Evolutionary conservation across 2,113 vertebrate species (phyloP).

Genomic region (Hyperopisus bebe): DNA sequence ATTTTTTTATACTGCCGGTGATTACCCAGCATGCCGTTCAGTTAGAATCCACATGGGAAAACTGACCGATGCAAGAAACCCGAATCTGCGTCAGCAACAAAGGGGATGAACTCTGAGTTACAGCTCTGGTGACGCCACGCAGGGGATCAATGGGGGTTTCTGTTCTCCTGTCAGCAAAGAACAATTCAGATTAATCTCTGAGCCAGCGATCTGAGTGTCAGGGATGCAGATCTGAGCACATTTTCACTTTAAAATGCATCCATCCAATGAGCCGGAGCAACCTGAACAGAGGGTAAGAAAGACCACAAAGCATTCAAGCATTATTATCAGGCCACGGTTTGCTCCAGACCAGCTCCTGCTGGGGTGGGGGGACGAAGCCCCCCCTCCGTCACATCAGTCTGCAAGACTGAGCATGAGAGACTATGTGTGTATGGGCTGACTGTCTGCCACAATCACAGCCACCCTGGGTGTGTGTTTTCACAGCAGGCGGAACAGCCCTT

Average conservation of each 20-base stretch:
- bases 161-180: neutral
- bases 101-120: neutral
- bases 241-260: neutral
- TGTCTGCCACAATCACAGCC: neutral
- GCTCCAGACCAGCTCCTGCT: neutral
- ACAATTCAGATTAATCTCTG: neutral
- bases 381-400: neutral
- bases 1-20: neutral
- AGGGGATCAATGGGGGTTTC: neutral
- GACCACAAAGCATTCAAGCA: neutral
- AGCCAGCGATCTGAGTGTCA: neutral
- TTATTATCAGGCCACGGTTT: neutral
- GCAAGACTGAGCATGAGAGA: neutral
- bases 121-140: neutral
- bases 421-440: neutral
- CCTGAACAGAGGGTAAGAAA: neutral
- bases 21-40: neutral
- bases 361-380: neutral
- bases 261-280: neutral
- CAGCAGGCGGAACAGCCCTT: neutral
- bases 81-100: neutral
- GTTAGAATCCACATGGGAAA: neutral
- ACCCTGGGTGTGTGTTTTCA: neutral
- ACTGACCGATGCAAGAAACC: neutral
- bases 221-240: neutral